Base-by-base conservation (phyloP, 2,888 invertebrate species). In the Philaethria dido region DNA sequence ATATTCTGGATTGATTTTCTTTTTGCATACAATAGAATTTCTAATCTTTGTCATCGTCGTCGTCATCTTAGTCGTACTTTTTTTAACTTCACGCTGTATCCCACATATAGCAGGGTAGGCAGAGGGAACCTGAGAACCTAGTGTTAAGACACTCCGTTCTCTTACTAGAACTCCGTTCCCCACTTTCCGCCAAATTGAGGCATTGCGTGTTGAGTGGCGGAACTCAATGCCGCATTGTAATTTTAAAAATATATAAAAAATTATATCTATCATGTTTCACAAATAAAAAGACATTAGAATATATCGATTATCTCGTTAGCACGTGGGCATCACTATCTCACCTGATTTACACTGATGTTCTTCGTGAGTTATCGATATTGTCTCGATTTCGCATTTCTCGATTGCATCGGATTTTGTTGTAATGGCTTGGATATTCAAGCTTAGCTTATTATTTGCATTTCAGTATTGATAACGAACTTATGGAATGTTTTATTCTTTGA, bases 241-340 rank as follows among this genome's bases (percentile, higher is more conserved):
- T 16, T 1, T 3, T 0, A 16, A n/a, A 9, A 42, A 57, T 22
- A 11, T 14, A 22, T 39, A 5, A 57, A 39, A 57, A 39, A 22
- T 39, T 22, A 57, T 57, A 57, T 13, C 25, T 45, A 45, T 25
- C 13, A 22, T 13, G 9, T 39, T 14, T 18, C 13, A 57, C 22
- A 42, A 85, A 84, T 81, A 80, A 80, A 80, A 67, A 72, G 80
- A 82, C 52, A 33, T 83, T 78, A 77, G 73, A 78, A 82, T 86
- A 87, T 89, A 90, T 89, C 86, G 91, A 87, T 80, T 82, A 75
- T 76, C 77, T 77, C 82, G 83, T 85, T 83, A 80, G 79, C 79
- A 87, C 87, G 90, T 89, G 90, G 90, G 89, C 92, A 91, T 87
- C 91, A 89, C 90, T 92, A 90, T 86, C 87, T 77, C 78, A 79